Percentiles rank a stretch among this genome's conserved stretches.
Evolutionary conservation across 2,113 vertebrate species (phyloP).

Genomic region (Puffinus mauretanicus): DNA sequence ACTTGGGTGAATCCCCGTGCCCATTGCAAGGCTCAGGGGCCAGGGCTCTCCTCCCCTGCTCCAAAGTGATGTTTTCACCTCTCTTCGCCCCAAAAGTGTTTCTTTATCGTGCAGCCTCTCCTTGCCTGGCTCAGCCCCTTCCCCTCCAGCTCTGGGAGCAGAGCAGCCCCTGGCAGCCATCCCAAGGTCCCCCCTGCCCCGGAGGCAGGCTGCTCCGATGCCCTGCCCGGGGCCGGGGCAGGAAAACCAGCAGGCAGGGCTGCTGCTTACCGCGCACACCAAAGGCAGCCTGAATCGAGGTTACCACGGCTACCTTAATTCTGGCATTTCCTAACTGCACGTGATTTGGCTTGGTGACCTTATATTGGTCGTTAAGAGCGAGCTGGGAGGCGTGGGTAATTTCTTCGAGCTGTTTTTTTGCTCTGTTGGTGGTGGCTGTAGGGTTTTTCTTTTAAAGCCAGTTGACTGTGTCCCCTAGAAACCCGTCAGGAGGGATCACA

Average conservation of each 20-base stretch:
- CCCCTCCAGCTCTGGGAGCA: neutral
- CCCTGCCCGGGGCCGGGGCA: neutral
- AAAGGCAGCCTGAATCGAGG: neutral
- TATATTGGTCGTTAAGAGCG: neutral
- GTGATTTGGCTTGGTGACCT: neutral
- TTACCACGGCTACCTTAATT: neutral
- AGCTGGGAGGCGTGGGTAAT: neutral
- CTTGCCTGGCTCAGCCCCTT: neutral
- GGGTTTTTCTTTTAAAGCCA: neutral
- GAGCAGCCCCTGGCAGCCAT: neutral
- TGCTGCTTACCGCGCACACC: neutral
- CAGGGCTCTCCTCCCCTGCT: neutral
- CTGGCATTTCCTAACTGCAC: neutral
- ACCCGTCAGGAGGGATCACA: neutral
- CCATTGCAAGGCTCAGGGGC: neutral
- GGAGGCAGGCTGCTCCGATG: neutral
- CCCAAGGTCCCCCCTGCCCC: neutral
- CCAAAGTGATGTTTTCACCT: neutral
- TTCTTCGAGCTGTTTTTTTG: neutral
- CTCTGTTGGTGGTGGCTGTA: neutral
- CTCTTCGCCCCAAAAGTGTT: neutral
- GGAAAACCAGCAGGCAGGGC: neutral
- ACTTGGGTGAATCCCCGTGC: neutral
- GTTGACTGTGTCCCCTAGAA: neutral
- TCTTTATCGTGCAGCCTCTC: neutral